Base-by-base conservation (phyloP, 2,797 vertebrate genomes). In the Rhadinocentrus ornatus region DNA sequence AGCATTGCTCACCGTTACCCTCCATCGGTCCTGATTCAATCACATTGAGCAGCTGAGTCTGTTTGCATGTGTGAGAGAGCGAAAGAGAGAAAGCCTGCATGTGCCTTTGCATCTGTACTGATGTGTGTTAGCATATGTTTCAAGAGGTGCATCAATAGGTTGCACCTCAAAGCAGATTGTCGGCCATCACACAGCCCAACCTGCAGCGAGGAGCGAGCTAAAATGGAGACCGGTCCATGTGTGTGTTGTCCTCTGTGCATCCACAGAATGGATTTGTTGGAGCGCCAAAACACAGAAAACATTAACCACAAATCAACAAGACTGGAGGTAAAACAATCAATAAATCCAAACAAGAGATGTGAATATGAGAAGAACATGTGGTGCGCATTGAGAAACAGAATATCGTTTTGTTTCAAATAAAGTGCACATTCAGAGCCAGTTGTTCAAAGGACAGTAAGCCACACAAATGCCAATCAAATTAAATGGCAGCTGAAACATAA, bases 401-500 rank as follows among this genome's bases (percentile, higher is more conserved):
- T 73, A 34, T 75, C 20, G 31, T 79, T 84, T 77, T 20, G 61
- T 77, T 80, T 87, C 39, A 69, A 69, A 69, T 71, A 63, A 84
- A 80, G 74, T 67, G 81, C 83, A 71, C 83, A 82, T 87, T 87
- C 81, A 82, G 79, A 85, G 62, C 68, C 82, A 62, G 74, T 80
- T 54, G 78, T 78, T 87, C 62, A 65, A 72, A 88, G 79, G 83
- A 87, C 74, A 55, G 78, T 77, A 67, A 87, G 69, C 54, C 74
- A 79, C 76, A 83, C 79, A 77, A 85, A 84, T 55, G 52, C 52
- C 86, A 85, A 90, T 91, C 86, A 90, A 81, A 91, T 90, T 88
- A 90, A 88, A 91, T 63, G 77, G 78, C 77, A 77, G 84, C 82
- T 86, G 84, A 91, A 91, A 91, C 87, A 91, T 92, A 78, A 75